Percentiles rank a stretch among this genome's conserved stretches.
Evolutionary conservation across 2,113 vertebrate species (phyloP).

Genomic region (Sakesphorus luctuosus): DNA sequence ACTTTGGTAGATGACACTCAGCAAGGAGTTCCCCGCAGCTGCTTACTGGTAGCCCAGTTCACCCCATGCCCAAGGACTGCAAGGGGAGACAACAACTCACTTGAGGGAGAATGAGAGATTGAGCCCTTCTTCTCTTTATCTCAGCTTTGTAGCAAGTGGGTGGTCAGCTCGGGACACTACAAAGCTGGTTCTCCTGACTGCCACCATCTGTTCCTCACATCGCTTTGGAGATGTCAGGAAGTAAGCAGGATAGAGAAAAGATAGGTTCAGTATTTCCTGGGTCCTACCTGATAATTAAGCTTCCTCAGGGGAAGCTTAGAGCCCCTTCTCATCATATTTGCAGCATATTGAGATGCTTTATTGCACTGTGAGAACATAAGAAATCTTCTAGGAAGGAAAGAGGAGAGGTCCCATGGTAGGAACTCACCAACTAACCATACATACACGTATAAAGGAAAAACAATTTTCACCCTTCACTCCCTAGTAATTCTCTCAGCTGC

Average conservation of each 20-base stretch:
- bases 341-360: not conserved
- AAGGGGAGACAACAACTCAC: not conserved
- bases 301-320: not conserved
- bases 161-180: not conserved
- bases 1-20: not conserved
- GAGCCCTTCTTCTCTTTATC: not conserved
- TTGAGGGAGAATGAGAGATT: not conserved
- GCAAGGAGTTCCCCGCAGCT: not conserved
- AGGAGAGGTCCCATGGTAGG: not conserved
- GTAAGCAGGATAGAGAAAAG: not conserved
- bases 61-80: not conserved
- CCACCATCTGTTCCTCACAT: accelerated
- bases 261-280: not conserved
- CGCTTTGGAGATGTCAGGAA: not conserved
- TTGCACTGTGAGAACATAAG: not conserved
- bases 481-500: not conserved
- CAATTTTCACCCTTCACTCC: not conserved
- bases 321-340: not conserved
- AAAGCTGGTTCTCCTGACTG: not conserved
- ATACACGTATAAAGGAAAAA: not conserved
- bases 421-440: not conserved
- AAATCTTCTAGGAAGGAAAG: not conserved
- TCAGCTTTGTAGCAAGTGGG: not conserved
- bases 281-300: not conserved
- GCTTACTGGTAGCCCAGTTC: not conserved